Conservation (phyloP, 2,113 vertebrate genomes). For the Pomatorhinus ruficollis region DNA sequence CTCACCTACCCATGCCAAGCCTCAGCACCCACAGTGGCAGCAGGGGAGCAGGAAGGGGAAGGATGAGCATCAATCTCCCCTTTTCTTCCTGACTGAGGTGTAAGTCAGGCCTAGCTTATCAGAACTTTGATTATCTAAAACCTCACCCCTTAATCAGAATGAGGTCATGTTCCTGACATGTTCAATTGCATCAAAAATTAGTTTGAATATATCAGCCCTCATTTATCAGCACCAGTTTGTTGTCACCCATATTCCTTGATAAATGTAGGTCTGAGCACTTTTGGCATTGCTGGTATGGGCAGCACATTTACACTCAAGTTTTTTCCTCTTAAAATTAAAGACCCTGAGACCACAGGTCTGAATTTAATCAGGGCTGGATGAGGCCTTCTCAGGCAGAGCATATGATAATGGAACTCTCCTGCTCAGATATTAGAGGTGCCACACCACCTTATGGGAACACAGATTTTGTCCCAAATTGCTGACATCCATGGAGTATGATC, state of each 20-base stretch:
- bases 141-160: not conserved
- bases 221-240: not conserved
- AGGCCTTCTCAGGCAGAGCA: not conserved
- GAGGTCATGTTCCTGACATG: not conserved
- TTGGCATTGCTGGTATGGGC: not conserved
- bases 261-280: not conserved
- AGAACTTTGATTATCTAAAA: not conserved
- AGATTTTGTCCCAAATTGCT: fast-evolving
- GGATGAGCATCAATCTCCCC: fast-evolving
- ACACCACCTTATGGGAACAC: not conserved
- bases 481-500: fast-evolving
- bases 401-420: not conserved
- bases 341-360: not conserved
- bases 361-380: not conserved
- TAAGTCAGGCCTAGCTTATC: not conserved
- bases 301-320: not conserved
- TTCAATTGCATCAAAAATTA: not conserved
- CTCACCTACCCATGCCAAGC: not conserved
- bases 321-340: not conserved
- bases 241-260: not conserved
- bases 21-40: not conserved
- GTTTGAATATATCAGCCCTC: not conserved
- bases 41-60: fast-evolving
- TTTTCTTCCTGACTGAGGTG: not conserved
- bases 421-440: not conserved